Conservation (phyloP, 1,140 invertebrate species). For the Daktulosphaira vitifoliae region DNA sequence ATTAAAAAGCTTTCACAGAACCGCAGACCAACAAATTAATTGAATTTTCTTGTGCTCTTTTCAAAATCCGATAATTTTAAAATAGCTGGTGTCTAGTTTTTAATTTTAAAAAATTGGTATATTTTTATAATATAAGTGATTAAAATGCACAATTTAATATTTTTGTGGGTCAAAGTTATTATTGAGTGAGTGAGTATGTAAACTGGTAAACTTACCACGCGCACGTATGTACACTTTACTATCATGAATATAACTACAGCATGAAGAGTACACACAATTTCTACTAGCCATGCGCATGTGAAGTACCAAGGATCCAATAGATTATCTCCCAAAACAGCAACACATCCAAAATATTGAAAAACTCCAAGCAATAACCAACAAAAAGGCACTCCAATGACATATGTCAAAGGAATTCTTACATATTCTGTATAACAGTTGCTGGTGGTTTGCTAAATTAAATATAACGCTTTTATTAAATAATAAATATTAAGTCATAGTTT, state of each 20-base stretch:
- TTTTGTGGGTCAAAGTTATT: no score
- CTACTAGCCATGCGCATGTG: constrained; percentile 11
- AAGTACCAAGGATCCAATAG: constrained; percentile 7
- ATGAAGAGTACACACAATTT: neutral
- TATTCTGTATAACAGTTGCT: neutral
- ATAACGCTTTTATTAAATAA: neutral
- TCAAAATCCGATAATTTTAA: no score
- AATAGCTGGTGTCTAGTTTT: no score
- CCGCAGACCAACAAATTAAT: no score
- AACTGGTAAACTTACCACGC: constrained; percentile 18
- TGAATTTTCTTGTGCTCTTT: no score
- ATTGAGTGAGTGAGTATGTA: no score
- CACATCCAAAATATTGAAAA: constrained; percentile 10
- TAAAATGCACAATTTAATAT: no score
- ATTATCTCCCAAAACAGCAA: neutral
- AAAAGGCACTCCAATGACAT: constrained; percentile 6
- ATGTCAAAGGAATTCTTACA: neutral
- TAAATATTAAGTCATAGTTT: no score
- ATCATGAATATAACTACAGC: neutral
- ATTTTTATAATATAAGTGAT: no score
- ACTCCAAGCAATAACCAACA: constrained; percentile 5
- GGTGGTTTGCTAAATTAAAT: neutral
- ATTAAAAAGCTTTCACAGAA: no score
- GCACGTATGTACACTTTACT: constrained; percentile 1
- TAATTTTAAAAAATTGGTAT: no score